A percentile compares a stretch with the other conserved stretches of the same genome.
Conservation (phyloP, 1,140 invertebrate genomes). For the Ips nitidus region DNA sequence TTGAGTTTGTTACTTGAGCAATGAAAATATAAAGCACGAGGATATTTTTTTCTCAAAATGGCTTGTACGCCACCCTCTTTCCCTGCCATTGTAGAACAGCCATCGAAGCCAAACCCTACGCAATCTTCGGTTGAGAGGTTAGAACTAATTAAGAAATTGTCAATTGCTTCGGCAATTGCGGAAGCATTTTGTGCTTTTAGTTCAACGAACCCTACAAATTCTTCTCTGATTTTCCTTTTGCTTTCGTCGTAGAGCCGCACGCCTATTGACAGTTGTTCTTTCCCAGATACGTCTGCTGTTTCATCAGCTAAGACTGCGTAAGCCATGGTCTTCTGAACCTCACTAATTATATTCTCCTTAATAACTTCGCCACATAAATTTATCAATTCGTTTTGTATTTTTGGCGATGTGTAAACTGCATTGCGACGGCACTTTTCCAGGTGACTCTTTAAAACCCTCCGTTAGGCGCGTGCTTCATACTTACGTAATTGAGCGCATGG, state of each 20-base stretch:
- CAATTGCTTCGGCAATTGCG: conserved; percentile 37
- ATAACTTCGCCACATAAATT: conserved; percentile 27
- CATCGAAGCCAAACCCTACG: conserved; percentile 37
- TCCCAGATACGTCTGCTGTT: conserved; percentile 40
- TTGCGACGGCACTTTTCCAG: neutral
- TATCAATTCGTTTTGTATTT: conserved; percentile 31
- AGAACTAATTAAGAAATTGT: conserved; percentile 29
- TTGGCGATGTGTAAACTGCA: conserved; percentile 19
- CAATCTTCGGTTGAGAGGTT: conserved; percentile 37
- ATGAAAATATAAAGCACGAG: conserved; percentile 42
- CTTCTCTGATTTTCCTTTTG: conserved; percentile 38
- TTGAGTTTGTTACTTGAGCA: conserved; percentile 43
- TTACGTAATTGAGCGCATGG: neutral
- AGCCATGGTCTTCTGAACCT: conserved; percentile 38
- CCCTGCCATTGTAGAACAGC: conserved; percentile 39
- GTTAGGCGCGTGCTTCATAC: conserved; percentile 1
- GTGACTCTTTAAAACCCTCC: neutral
- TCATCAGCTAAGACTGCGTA: conserved; percentile 36
- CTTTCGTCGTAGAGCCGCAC: conserved; percentile 31
- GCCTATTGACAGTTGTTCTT: conserved; percentile 45
- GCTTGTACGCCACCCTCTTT: conserved; percentile 40
- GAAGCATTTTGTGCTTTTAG: conserved; percentile 31
- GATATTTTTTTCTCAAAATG: conserved; percentile 41
- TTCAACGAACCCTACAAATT: conserved; percentile 45
- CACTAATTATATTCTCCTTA: conserved; percentile 20